phyloP scores from a whole-genome alignment of 2,888 invertebrate species.

The Allolobophora icterica region DNA sequence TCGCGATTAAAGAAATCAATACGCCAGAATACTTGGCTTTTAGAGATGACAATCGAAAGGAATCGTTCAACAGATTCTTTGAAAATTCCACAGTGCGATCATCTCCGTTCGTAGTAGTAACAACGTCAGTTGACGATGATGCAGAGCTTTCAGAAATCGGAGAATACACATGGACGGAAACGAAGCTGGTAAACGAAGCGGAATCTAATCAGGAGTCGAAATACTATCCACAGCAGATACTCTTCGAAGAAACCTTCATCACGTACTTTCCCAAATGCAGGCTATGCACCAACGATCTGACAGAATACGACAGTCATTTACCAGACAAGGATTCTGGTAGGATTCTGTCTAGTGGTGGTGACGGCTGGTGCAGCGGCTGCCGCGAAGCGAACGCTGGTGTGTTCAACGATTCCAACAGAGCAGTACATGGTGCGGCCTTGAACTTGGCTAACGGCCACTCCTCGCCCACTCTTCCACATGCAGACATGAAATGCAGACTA shows the following conservation, averaged over 20 bases:
- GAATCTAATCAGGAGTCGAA: neutral
- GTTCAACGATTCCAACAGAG: too few species aligned
- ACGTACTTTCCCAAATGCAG: slow-evolving; percentile 9
- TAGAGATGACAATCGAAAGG: neutral
- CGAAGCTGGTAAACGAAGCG: neutral
- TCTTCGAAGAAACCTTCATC: slow-evolving; percentile 10
- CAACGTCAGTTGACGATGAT: neutral
- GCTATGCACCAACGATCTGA: neutral
- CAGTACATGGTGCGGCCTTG: neutral
- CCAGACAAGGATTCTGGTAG: neutral
- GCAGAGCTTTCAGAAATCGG: neutral
- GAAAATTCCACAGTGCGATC: neutral
- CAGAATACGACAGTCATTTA: neutral
- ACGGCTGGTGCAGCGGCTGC: neutral
- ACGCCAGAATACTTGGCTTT: neutral
- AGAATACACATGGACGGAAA: neutral
- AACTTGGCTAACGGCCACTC: neutral
- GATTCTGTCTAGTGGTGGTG: neutral
- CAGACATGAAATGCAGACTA: neutral
- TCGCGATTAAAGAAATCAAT: neutral
- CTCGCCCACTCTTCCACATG: neutral
- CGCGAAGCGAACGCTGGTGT: neutral
- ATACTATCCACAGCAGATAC: neutral
- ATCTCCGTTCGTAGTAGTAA: neutral
- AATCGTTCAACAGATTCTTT: neutral